These are phyloP conservation scores for Odontocolon sp. DNA, from an alignment of 2,888 invertebrate genomes.

Conservation along the genomic window DNA sequence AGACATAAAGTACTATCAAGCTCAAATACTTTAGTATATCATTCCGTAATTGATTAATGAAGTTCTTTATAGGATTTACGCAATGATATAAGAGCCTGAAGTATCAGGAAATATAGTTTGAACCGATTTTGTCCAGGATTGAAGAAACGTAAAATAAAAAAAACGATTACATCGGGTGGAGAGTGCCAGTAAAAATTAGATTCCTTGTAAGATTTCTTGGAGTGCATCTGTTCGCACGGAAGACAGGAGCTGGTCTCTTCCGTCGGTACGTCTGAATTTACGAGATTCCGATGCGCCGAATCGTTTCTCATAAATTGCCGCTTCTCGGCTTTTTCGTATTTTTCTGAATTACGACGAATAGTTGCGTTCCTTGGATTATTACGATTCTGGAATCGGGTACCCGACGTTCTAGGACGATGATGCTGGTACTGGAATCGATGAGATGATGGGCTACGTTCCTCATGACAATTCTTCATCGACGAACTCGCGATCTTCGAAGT, in stretches of 20 bases:
- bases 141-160: neutral
- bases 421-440: slow-evolving; percentile 12
- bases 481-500: slow-evolving; percentile 9
- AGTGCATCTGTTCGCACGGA: slow-evolving; percentile 8
- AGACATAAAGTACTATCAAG: too few species aligned
- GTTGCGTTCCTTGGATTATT: slow-evolving; percentile 4
- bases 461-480: slow-evolving; percentile 15
- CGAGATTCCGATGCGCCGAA: slow-evolving; percentile 24
- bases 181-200: slow-evolving; percentile 5
- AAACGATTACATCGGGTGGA: slow-evolving; percentile 40
- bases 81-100: too few species aligned
- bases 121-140: too few species aligned
- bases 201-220: slow-evolving; percentile 13
- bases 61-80: too few species aligned
- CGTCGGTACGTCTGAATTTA: slow-evolving; percentile 16
- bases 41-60: too few species aligned
- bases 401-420: slow-evolving; percentile 32
- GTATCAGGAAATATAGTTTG: too few species aligned
- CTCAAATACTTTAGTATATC: too few species aligned
- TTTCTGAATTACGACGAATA: slow-evolving; percentile 9
- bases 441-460: neutral
- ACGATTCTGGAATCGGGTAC: slow-evolving; percentile 24
- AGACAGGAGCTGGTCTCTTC: slow-evolving; percentile 25
- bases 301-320: neutral
- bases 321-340: slow-evolving; percentile 7